Evolutionary conservation across 2,888 invertebrate genomes (phyloP).

Genomic region (Phaonia tiefii): DNA sequence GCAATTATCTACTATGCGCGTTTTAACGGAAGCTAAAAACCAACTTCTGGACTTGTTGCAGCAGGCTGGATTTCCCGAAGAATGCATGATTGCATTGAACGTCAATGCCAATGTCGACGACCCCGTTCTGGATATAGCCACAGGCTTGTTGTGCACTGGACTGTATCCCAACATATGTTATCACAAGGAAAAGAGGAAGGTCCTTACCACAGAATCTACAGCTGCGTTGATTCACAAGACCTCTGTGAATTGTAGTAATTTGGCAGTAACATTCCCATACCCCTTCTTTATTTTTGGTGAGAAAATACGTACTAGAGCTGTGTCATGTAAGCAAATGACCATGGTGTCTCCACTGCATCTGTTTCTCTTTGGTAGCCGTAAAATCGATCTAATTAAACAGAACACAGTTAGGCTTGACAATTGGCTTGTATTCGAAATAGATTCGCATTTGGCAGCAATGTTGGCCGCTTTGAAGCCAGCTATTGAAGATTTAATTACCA

Average conservation of each 20-base stretch:
- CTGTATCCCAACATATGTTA: slow-evolving; percentile 98
- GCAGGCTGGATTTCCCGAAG: slow-evolving; percentile 94
- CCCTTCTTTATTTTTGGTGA: slow-evolving; percentile 99
- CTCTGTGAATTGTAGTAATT: slow-evolving; percentile 95
- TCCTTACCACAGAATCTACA: slow-evolving; percentile 96
- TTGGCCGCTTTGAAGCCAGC: slow-evolving; percentile 94
- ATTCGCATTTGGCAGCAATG: slow-evolving; percentile 88
- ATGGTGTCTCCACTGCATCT: slow-evolving; percentile 97
- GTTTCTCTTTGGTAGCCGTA: slow-evolving; percentile 94
- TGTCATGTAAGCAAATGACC: slow-evolving; percentile 97
- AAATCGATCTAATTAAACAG: slow-evolving; percentile 82
- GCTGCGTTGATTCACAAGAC: slow-evolving; percentile 97
- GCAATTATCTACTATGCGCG: slow-evolving; percentile 92
- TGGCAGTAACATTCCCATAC: slow-evolving; percentile 91
- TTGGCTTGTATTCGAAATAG: slow-evolving; percentile 96
- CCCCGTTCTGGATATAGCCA: slow-evolving; percentile 89
- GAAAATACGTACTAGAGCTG: slow-evolving; percentile 97
- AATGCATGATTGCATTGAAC: slow-evolving; percentile 87
- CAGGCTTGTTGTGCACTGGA: slow-evolving; percentile 93
- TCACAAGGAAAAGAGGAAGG: slow-evolving; percentile 97
- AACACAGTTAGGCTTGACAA: slow-evolving; percentile 93
- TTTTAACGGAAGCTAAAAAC: slow-evolving; percentile 94
- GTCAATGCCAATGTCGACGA: slow-evolving; percentile 90
- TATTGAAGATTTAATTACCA: slow-evolving; percentile 90
- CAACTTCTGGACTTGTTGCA: slow-evolving; percentile 86